Base-by-base conservation (phyloP, 2,113 vertebrate genomes). In the Clarias gariepinus region DNA sequence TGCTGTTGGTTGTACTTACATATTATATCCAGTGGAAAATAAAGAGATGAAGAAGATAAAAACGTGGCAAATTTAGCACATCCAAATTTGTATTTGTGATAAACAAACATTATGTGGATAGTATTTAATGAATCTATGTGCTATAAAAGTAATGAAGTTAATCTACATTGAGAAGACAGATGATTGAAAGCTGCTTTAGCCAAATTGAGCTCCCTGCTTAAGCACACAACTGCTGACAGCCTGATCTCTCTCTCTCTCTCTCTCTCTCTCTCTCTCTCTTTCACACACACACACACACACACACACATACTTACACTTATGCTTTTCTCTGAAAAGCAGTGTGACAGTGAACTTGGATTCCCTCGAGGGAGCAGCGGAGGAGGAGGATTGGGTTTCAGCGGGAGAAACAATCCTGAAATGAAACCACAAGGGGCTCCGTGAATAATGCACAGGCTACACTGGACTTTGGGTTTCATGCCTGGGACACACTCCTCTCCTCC, bases 371-470 rank as follows among this genome's bases (percentile, higher is more conserved):
- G 82, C 64, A 71, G 90, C 82, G 89, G 74, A 85, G 90, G 89
- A 90, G 87, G 73, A 87, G 90, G 86, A 91, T 95, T 92, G 88
- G 89, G 90, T 96, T 95, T 92, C 93, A 91, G 88, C 25, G 77
- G 85, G 90, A 94, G 93, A 95, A 92, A 92, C 88, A 91, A 93
- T 90, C 91, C 89, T 87, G 90, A 87, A 87, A 93, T 90, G 84
- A 90, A 90, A 92, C 94, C 90, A 52, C 92, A 91, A 93, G 90
- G 93, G 87, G 89, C 92, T 87, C 88, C 84, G 94, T 95, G 94
- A 96, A 96, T 96, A 95, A 95, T 94, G 96, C 94, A 96, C 93
- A 87, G 90, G 92, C 91, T 90, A 92, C 92, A 91, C 57, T 28
- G 13, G 86, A 93, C 89, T 88, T 94, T 86, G n/a, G 77, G 87